Percentiles rank a stretch among this genome's conserved stretches.
These are phyloP conservation scores for Elachura formosa DNA, from an alignment of 2,113 vertebrate species.

Conservation along the genomic window DNA sequence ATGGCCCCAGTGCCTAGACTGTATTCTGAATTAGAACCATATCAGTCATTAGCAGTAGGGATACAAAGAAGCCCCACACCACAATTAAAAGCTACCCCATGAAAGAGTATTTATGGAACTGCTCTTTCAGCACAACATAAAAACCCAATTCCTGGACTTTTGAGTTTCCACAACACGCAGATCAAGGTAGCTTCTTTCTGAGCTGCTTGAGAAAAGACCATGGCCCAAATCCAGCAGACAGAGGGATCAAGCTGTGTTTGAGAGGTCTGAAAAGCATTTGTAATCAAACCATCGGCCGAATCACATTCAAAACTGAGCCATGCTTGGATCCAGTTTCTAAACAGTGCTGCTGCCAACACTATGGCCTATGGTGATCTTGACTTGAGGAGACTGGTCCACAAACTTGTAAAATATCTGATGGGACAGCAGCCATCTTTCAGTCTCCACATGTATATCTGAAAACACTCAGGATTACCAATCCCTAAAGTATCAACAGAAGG, in stretches of 20 bases:
- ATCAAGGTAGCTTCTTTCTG: constrained; percentile 16
- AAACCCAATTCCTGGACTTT: not conserved
- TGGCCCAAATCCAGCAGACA: constrained; percentile 8
- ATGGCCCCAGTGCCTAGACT: not conserved
- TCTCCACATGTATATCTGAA: not conserved
- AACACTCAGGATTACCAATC: not conserved
- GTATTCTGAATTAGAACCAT: not conserved
- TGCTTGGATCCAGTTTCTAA: not conserved
- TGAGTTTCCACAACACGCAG: not conserved
- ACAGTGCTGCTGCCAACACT: not conserved
- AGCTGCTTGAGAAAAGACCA: not conserved
- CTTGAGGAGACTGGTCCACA: not conserved
- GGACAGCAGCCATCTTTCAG: constrained; percentile 8
- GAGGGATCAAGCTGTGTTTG: not conserved
- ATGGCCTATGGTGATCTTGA: not conserved
- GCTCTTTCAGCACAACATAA: not conserved
- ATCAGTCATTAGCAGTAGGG: not conserved
- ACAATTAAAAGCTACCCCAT: not conserved
- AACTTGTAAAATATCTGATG: constrained; percentile 14
- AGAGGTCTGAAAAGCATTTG: not conserved
- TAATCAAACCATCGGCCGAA: not conserved
- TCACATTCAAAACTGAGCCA: not conserved
- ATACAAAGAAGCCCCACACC: not conserved
- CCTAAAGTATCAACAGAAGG: not conserved
- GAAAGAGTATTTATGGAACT: not conserved